A percentile compares a stretch with the other conserved stretches of the same genome.
phyloP scores from a whole-genome alignment of 1,140 invertebrate species.

The Stegodyphus mimosarum region DNA sequence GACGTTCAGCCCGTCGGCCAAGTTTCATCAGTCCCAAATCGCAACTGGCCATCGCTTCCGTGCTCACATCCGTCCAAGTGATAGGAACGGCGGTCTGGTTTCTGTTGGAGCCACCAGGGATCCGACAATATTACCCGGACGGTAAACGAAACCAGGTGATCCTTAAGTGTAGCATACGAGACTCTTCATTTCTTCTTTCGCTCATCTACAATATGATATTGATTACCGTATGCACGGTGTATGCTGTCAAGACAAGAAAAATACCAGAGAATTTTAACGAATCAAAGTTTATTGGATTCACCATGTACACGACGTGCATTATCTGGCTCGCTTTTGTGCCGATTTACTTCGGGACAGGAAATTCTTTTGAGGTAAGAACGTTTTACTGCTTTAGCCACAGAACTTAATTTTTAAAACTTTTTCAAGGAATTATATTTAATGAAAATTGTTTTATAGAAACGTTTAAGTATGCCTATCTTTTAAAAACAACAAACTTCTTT shows the following conservation, averaged over 20 bases:
- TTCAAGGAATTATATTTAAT: no score
- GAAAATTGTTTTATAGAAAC: no score
- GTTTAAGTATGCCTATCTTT: no score
- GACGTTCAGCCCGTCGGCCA: conserved; percentile 76
- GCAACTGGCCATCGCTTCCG: conserved; percentile 77
- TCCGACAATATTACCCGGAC: conserved; percentile 71
- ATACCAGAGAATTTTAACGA: conserved; percentile 78
- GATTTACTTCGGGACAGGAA: conserved; percentile 75
- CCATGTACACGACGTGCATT: conserved; percentile 78
- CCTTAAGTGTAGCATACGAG: conserved; percentile 74
- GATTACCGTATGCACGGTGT: conserved; percentile 75
- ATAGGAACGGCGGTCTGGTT: conserved; percentile 72
- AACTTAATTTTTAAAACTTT: no score
- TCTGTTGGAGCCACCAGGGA: conserved; percentile 73
- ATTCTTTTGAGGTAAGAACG: conserved; percentile 70
- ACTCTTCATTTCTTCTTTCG: conserved; percentile 74
- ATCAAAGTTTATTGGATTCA: conserved; percentile 76
- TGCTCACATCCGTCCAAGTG: conserved; percentile 74
- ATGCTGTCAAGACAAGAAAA: conserved; percentile 75
- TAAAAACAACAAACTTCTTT: no score
- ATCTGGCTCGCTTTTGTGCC: conserved; percentile 77
- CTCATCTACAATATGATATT: conserved; percentile 76
- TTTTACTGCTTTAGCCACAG: no score
- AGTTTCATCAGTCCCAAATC: conserved; percentile 81
- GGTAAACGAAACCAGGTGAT: conserved; percentile 69